phyloP scores from a whole-genome alignment of 2,797 vertebrate species.

The Natrix natrix region DNA sequence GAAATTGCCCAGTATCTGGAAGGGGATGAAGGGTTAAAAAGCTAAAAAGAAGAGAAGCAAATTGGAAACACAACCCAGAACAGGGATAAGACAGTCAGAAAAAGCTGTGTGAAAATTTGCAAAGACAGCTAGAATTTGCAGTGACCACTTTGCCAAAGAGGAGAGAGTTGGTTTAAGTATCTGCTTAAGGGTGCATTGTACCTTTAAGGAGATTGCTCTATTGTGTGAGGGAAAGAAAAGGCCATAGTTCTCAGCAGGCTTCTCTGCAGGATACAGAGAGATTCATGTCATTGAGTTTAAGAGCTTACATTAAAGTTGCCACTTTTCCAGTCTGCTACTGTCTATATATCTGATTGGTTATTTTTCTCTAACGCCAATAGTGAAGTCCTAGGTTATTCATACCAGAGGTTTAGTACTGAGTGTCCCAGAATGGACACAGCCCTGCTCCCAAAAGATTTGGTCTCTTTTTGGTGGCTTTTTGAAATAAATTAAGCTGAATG shows the following conservation, averaged over 20 bases:
- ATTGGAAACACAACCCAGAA: neutral
- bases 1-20: neutral
- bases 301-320: neutral
- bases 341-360: neutral
- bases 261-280: neutral
- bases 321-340: neutral
- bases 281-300: neutral
- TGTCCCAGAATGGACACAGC: neutral
- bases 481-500: neutral
- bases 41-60: neutral
- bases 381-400: neutral
- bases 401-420: neutral
- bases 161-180: neutral
- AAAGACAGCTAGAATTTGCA: neutral
- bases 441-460: neutral
- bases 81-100: neutral
- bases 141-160: neutral
- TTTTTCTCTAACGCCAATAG: neutral
- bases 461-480: neutral
- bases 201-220: neutral
- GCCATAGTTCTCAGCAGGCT: neutral
- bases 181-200: neutral
- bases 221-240: neutral
- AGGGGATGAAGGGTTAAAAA: neutral
- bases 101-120: neutral